Conservation (phyloP, 2,113 vertebrate genomes). For the Micronisus gabar region DNA sequence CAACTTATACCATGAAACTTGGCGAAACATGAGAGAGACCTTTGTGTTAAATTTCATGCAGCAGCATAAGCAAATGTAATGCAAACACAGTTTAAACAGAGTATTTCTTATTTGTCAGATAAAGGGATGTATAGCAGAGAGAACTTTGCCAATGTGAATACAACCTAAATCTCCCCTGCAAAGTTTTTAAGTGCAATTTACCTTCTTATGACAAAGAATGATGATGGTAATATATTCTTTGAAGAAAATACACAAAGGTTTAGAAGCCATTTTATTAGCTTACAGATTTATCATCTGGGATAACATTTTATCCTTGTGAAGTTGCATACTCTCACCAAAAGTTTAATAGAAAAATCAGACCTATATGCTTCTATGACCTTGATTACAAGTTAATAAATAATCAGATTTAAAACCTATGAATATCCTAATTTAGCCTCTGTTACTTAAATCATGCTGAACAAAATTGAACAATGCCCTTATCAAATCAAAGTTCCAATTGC, state of each 20-base stretch:
- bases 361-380: background rate
- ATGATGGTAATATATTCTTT: background rate
- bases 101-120: background rate
- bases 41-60: background rate
- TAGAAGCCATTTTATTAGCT: background rate
- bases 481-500: background rate
- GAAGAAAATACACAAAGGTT: background rate
- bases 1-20: background rate
- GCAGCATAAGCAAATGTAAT: background rate
- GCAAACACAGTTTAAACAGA: background rate
- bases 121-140: background rate
- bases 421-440: background rate
- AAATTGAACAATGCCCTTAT: background rate
- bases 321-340: background rate
- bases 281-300: background rate
- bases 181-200: background rate
- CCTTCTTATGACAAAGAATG: background rate
- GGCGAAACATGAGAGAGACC: background rate
- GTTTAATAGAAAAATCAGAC: background rate
- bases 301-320: background rate
- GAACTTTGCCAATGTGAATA: background rate
- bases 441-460: background rate
- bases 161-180: background rate
- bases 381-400: background rate
- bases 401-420: background rate